Evolutionary conservation across 2,797 vertebrate species (phyloP), one percentile per base, ranked within the genome.

Genomic region (Serranus cabrilla): DNA sequence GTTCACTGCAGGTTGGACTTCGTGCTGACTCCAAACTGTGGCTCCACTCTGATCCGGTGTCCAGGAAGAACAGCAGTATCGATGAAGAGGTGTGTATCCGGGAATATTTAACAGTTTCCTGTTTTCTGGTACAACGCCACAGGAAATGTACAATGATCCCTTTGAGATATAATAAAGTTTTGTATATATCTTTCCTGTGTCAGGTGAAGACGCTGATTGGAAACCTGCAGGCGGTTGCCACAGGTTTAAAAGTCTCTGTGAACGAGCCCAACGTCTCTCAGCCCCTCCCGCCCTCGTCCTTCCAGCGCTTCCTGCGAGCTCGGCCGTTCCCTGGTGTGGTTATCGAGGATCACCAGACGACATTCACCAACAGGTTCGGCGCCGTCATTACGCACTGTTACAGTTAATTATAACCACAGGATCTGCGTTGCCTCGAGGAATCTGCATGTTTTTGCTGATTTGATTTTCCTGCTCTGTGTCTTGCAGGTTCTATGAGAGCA

Each of bases 21-120:
- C 87, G 89, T 47, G 73, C 69, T 0, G 82, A 84, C 20, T 87
- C 91, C 0, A 25, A 55, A 1, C 87, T 99, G 4, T 99, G 96
- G 96, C 89, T 98, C 89, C 97, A 99, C 87, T 96, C 97, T 1
- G 98, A 99, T 77, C 98, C 98, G 0, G 76, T 99, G 21, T 99
- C 98, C 2, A 90, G 87, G 76, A 93, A 69, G 78, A 97, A 97
- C 23, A 23, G 11, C 18, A 94, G 92, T 0, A 67, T 97, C 14
- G 58, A 91, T 0, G 59, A n/a, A 0, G 93, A 96, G 96, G 98
- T 98, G 93, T 86, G 64, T 69, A 0, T 49, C 12, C 9, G 11
- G 18, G 11, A n/a, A 13, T 10, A 5, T 49, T 20, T 7, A 6
- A 54, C 4, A 34, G 16, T 25, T 21, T 66, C 20, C 7, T 34